Evolutionary conservation across 2,113 vertebrate genomes (phyloP), one percentile per base, ranked within the genome.

Genomic region (Calyptommatus sinebrachiatus): DNA sequence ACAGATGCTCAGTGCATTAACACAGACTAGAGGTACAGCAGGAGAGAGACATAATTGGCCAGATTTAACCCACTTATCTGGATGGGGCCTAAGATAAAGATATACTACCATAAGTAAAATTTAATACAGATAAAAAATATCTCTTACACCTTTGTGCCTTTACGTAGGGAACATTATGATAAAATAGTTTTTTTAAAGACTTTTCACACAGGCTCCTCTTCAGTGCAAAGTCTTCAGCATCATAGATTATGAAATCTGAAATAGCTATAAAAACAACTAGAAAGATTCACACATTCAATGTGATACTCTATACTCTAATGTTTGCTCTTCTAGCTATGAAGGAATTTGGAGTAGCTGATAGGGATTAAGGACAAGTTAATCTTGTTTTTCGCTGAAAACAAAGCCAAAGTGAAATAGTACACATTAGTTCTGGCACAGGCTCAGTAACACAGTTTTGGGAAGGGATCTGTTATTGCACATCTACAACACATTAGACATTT

Each of bases 321-420:
- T 66, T 63, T 0, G 0, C 75, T 82, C 69, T 35, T 61, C 77
- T 0, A 24, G n/a, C 68, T 77, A 21, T 0, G 7, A 63, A 53
- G 79, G 80, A 60, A 72, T 9, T 53, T 14, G 22, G 9, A 46
- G 60, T 45, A 76, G 83, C 41, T 10, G 45, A 72, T 71, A 45
- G 0, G 2, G 60, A 81, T 1, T 12, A 81, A 78, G 81, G 73
- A 1, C 70, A 31, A 69, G 8, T 26, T 26, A 20, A 1, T 20
- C 11, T 75, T 31, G 65, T 77, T 92, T 67, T 62, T 45, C 29
- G 81, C 62, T 79, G n/a, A 79, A 68, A 77, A 18, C 63, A 66
- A 74, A 60, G 35, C 48, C 48, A 45, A 78, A 86, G 80, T 81
- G 79, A 85, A 74, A 79, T 63, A 79, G 46, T 76, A 72, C 66